Evolutionary conservation across 1,140 invertebrate species (phyloP), one percentile per base, ranked within the genome.

Genomic region (Apis laboriosa): DNA sequence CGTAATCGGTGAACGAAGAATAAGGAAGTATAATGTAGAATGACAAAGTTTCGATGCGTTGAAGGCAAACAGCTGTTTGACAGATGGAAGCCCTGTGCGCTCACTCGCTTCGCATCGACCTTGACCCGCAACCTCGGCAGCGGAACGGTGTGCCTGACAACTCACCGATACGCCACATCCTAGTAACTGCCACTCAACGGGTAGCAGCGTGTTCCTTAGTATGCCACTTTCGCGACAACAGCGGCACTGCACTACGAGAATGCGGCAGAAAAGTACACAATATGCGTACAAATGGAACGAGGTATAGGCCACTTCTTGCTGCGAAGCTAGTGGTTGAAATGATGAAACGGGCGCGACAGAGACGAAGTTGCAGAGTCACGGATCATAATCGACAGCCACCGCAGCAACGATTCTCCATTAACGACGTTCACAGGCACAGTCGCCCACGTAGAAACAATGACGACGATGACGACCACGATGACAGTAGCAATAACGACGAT

Each of bases 51-150:
- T 70, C 55, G 77, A 80, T 63, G 86, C 82, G 86, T 88, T 67
- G 89, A 89, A 91, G 72, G 89, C 90, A 91, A 94, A 94, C 93
- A 94, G 93, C 93, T 94, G 93, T 94, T 93, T 93, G 92, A 93
- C 91, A 93, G 92, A 92, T 91, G 91, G 90, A 91, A 90, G 88
- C 89, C 86, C 89, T 88, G 88, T 80, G 68, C 84, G 84, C 67
- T 81, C 76, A 64, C 80, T 82, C 77, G 72, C 60, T 63, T 83
- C 77, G 86, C 86, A 80, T 74, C 91, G 92, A 93, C 93, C 93
- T 94, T 94, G 92, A 94, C 93, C 92, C 90, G 90, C 90, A 92
- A 93, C 92, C 92, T 91, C 92, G 83, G 70, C 51, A 77, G 86
- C 63, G 74, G 58, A 84, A 84, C 84, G 84, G 80, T 70, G 80